These are phyloP conservation scores for Halichondria panicea DNA, from an alignment of 37 sponge, comb jelly and placozoan species.

Conservation along the genomic window DNA sequence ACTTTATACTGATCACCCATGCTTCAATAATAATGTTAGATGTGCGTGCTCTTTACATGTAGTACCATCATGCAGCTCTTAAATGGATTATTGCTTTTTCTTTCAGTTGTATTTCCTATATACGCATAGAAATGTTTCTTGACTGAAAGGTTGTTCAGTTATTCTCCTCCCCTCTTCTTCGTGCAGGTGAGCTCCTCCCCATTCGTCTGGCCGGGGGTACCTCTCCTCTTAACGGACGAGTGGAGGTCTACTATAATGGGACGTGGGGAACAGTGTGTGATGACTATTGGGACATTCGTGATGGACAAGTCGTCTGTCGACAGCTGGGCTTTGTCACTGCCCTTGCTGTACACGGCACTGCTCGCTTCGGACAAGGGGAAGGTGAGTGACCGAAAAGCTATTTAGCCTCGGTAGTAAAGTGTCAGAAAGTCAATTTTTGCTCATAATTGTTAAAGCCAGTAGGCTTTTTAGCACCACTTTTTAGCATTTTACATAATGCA, in stretches of 20 bases:
- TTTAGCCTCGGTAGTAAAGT: neutral
- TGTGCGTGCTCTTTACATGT: too few relatives aligned
- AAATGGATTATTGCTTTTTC: too few relatives aligned
- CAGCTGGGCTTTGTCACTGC: constrained; percentile 54
- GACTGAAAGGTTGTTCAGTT: too few relatives aligned
- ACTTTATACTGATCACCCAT: too few relatives aligned
- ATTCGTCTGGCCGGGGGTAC: constrained; percentile 37
- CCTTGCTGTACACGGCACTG: neutral
- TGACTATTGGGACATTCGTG: constrained; percentile 50
- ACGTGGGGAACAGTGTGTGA: constrained; percentile 79
- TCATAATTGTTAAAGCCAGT: too few relatives aligned
- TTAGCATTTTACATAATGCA: neutral
- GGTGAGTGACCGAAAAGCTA: neutral
- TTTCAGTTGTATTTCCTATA: too few relatives aligned
- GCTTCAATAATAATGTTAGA: too few relatives aligned
- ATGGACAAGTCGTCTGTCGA: constrained; percentile 63
- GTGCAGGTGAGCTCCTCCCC: constrained; percentile 28
- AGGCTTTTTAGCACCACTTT: too few relatives aligned
- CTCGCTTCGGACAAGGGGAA: constrained; percentile 29
- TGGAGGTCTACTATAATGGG: constrained; percentile 64
- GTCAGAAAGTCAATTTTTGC: too few relatives aligned
- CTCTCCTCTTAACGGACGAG: constrained; percentile 30
- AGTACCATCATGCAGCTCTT: too few relatives aligned
- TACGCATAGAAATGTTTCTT: too few relatives aligned
- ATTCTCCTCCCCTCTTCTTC: neutral